Evolutionary conservation across 2,113 vertebrate genomes (phyloP).

Genomic region (Pachycephala philippinensis): DNA sequence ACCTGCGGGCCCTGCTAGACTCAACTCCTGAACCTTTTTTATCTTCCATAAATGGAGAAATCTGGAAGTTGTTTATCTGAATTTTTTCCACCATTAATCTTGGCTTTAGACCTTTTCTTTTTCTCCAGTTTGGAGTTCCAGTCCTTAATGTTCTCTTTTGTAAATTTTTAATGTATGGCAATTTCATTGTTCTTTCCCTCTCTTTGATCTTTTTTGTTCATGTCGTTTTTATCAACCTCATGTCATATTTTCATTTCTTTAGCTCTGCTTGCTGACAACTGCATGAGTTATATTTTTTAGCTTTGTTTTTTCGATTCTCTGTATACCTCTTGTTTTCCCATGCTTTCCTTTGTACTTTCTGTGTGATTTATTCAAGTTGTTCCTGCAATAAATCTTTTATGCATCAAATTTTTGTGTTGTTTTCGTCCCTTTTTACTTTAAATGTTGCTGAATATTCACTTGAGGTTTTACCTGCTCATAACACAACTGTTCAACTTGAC

Average conservation of each 20-base stretch:
- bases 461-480: rapidly evolving
- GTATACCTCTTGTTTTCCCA: rapidly evolving
- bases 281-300: rapidly evolving
- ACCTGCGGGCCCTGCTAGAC: background rate
- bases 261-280: rapidly evolving
- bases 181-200: rapidly evolving
- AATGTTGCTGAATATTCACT: rapidly evolving
- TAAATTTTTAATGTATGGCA: rapidly evolving
- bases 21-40: rapidly evolving
- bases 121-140: rapidly evolving
- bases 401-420: background rate
- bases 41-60: rapidly evolving
- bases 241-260: rapidly evolving
- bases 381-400: background rate
- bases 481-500: rapidly evolving
- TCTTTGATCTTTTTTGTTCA: rapidly evolving
- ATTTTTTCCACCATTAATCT: rapidly evolving
- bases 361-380: rapidly evolving
- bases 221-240: rapidly evolving
- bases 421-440: rapidly evolving
- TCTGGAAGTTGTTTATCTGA: rapidly evolving
- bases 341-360: rapidly evolving
- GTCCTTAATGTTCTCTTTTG: rapidly evolving
- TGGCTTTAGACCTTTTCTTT: rapidly evolving
- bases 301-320: rapidly evolving